Evolutionary conservation across 1,140 invertebrate species (phyloP), one percentile per base, ranked within the genome.

Genomic region (Cydia fagiglandana): DNA sequence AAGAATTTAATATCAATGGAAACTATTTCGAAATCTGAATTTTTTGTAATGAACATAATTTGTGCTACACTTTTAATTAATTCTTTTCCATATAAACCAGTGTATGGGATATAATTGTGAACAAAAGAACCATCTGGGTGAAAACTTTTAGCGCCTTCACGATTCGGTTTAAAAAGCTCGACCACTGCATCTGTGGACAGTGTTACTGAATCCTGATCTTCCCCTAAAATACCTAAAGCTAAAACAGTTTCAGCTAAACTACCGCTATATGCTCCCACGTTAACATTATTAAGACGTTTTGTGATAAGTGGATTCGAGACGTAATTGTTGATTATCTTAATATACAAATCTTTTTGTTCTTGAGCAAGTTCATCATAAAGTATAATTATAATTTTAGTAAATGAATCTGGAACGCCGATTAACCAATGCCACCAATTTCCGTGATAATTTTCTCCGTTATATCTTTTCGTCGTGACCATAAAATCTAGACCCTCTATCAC

Each of bases 371-470:
- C 56, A 9, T 61, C 56, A 61, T 61, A 12, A 61, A 61, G 24
- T 24, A 61, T 6, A 24, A 61, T 61, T 20, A 61, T 61, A 20
- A 61, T 61, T n/a, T 61, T 61, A 24, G 20, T 61, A 12, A 61
- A 61, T 61, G 7, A 17, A 9, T 61, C 56, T 61, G 56, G 56
- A 61, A 61, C 56, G 17, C 56, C 56, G 24, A 61, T 61, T 12
- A 61, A 12, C 56, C 56, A 61, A 61, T 61, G 56, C 56, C 56
- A 61, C 56, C 56, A 61, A 61, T 61, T 9, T n/a, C 56, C 56
- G 20, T 61, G 56, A 61, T 61, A 61, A 17, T 20, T 24, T 24
- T 61, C 56, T 20, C 56, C 56, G n/a, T 61, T n/a, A 61, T 61
- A 61, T 61, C 17, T 12, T 61, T 61, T 61, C 20, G 56, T 24